Evolutionary conservation across 2,797 vertebrate species (phyloP).

Genomic region (Columba guinea): DNA sequence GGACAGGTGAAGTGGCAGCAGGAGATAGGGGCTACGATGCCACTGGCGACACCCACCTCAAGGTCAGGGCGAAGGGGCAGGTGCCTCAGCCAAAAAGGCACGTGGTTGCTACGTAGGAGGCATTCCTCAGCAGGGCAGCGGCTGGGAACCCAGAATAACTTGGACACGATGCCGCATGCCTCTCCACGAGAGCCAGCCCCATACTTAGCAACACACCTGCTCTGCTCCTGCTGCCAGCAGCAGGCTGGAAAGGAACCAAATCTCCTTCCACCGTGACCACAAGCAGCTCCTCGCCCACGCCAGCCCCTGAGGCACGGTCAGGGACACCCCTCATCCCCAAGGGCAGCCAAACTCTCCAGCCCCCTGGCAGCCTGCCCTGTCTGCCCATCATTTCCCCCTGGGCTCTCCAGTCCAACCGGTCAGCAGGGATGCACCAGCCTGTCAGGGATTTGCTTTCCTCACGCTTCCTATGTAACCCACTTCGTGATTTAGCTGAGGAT

Average conservation of each 20-base stretch:
- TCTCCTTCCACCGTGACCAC: not conserved
- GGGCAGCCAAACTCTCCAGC: not conserved
- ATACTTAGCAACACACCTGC: constrained; percentile 58
- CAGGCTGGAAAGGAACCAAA: constrained; percentile 26
- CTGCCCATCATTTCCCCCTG: not conserved
- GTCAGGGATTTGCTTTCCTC: not conserved
- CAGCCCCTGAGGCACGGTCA: not conserved
- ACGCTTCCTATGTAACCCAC: not conserved
- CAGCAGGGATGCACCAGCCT: not conserved
- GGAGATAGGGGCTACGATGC: rapidly evolving
- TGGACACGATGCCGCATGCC: not conserved
- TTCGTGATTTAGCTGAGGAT: not conserved
- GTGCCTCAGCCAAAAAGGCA: not conserved
- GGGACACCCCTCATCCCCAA: constrained; percentile 21
- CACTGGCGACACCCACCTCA: not conserved
- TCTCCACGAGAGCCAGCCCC: constrained; percentile 12
- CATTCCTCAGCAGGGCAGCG: constrained; percentile 17
- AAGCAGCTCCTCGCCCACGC: not conserved
- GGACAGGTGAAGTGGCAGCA: not conserved
- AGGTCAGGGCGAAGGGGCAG: not conserved
- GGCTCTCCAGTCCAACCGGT: not conserved
- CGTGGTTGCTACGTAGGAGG: not conserved
- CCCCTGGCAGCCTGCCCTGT: not conserved
- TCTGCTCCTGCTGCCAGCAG: not conserved
- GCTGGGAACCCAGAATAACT: not conserved